A percentile compares a stretch with the other conserved stretches of the same genome.
These are phyloP conservation scores for Oligia fasciuncula DNA, from an alignment of 2,888 invertebrate species.

Conservation along the genomic window DNA sequence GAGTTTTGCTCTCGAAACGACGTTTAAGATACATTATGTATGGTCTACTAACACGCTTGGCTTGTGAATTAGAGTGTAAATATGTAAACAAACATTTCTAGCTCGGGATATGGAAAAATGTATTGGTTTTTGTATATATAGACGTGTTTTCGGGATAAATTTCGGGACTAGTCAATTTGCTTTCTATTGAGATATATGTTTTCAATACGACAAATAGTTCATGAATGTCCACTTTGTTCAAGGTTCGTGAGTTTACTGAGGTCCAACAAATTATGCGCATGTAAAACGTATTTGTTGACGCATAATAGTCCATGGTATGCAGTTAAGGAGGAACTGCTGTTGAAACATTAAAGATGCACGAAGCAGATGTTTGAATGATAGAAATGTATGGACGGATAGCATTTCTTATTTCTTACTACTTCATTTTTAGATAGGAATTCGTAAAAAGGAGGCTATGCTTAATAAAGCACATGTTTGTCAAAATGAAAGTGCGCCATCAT, in stretches of 20 bases:
- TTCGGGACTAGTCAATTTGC: conserved; percentile 43
- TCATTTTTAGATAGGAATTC: not conserved
- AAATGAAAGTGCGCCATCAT: not conserved
- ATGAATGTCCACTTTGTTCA: conserved; percentile 15
- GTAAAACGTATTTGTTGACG: conserved; percentile 29
- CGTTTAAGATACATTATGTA: conserved; percentile 66
- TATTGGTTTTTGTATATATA: conserved; percentile 1
- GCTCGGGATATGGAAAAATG: conserved; percentile 3
- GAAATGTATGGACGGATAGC: not conserved
- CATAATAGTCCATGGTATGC: conserved; percentile 23
- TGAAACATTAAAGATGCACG: not conserved
- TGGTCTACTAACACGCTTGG: conserved; percentile 62
- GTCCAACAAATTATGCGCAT: conserved; percentile 30
- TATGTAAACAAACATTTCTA: conserved; percentile 63
- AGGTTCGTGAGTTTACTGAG: conserved; percentile 29
- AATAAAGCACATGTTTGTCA: not conserved
- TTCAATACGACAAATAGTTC: conserved; percentile 16
- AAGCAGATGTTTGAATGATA: not conserved
- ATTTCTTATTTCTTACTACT: no score
- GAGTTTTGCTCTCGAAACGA: conserved; percentile 84
- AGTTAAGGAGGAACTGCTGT: not conserved
- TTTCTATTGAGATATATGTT: conserved; percentile 18
- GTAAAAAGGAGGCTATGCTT: not conserved
- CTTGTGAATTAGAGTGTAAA: conserved; percentile 66
- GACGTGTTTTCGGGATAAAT: not conserved